Conservation (phyloP, 2,113 vertebrate species). For the Chauna torquata region DNA sequence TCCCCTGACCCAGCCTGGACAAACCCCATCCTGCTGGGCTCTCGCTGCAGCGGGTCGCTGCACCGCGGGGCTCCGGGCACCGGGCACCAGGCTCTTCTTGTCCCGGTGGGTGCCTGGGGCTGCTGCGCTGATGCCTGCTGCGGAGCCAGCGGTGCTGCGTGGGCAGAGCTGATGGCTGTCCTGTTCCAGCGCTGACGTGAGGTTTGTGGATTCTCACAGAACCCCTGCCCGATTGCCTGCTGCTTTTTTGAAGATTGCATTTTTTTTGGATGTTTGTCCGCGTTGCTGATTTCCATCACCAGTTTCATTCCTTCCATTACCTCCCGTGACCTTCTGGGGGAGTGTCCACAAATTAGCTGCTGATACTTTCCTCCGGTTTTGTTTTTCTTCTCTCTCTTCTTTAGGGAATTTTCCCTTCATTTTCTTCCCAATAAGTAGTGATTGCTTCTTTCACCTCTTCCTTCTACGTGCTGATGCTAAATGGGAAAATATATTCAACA, state of each 20-base stretch:
- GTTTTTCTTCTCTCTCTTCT: background rate
- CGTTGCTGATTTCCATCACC: constrained; percentile 30
- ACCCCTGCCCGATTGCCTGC: constrained; percentile 39
- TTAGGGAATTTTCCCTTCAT: background rate
- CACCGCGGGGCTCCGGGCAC: no score
- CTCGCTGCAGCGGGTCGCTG: background rate
- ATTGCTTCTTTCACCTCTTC: background rate
- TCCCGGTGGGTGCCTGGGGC: background rate
- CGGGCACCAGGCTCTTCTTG: background rate
- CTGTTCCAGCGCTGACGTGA: background rate
- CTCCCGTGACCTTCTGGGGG: background rate
- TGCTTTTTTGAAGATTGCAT: background rate
- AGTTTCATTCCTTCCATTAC: constrained; percentile 40
- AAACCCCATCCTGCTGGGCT: fast-evolving
- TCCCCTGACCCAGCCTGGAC: background rate
- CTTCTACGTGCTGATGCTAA: background rate
- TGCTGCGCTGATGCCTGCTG: no score
- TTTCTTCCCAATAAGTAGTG: background rate
- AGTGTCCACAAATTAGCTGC: background rate
- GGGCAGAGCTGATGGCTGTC: background rate
- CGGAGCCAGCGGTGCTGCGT: background rate
- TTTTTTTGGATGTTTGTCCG: constrained; percentile 26
- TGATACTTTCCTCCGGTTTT: background rate
- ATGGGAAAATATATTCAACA: background rate
- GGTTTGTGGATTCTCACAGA: constrained; percentile 49